Conservation (phyloP, 2,888 invertebrate species). For the Melieria crassipennis region DNA sequence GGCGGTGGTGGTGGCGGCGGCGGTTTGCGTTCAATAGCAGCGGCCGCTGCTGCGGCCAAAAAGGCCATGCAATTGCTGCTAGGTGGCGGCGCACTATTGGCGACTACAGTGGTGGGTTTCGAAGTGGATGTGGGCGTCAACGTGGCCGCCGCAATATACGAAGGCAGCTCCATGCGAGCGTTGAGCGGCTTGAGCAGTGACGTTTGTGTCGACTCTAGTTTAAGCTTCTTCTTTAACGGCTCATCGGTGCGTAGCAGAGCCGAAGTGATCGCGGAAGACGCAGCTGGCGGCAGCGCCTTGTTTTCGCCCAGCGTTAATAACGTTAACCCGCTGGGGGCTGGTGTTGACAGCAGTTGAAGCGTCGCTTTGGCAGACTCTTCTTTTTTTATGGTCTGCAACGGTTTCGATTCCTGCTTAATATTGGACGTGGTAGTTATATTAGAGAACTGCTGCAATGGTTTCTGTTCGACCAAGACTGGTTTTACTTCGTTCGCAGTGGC, state of each 20-base stretch:
- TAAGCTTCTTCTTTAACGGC: slow-evolving; percentile 51
- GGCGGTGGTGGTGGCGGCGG: slow-evolving; percentile 14
- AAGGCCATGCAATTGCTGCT: slow-evolving; percentile 13
- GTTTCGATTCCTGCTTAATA: too few relatives aligned
- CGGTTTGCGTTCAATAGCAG: slow-evolving; percentile 32
- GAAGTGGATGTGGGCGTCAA: background rate
- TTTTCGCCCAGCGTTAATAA: slow-evolving; percentile 10
- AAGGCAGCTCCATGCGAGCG: slow-evolving; percentile 14
- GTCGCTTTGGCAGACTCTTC: too few relatives aligned
- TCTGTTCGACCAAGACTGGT: background rate
- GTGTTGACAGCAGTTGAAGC: too few relatives aligned
- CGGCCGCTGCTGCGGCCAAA: slow-evolving; percentile 25
- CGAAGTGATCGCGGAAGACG: too few relatives aligned
- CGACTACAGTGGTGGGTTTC: background rate
- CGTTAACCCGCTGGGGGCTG: background rate
- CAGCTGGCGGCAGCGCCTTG: background rate
- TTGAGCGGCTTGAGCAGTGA: slow-evolving; percentile 28
- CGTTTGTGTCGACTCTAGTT: slow-evolving; percentile 41
- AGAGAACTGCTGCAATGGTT: background rate
- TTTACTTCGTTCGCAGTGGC: background rate
- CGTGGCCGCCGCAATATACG: background rate
- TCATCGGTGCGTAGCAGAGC: slow-evolving; percentile 42
- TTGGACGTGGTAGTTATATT: too few relatives aligned
- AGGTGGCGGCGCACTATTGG: background rate
- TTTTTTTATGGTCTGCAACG: too few relatives aligned